These are phyloP conservation scores for Luffia ferchaultella DNA, from an alignment of 2,888 invertebrate species.

Conservation along the genomic window DNA sequence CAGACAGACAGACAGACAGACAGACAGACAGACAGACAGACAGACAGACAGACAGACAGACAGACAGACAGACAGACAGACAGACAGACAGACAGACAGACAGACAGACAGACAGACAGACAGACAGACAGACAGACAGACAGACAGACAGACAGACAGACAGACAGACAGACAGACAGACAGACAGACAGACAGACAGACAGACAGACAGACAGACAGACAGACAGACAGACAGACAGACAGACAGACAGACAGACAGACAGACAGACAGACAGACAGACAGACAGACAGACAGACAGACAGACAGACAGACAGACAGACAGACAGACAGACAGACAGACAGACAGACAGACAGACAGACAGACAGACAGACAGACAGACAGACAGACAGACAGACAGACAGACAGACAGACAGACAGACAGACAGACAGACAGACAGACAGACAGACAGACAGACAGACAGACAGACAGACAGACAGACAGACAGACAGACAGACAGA, in stretches of 20 bases:
- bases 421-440: too few species aligned
- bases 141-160: slow-evolving; percentile 1
- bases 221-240: slow-evolving; percentile 4
- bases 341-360: too few species aligned
- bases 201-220: slow-evolving; percentile 3
- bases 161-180: slow-evolving; percentile 1
- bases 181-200: slow-evolving; percentile 1
- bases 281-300: slow-evolving; percentile 1
- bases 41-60: slow-evolving; percentile 1
- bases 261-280: slow-evolving; percentile 1
- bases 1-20: slow-evolving; percentile 1
- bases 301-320: slow-evolving; percentile 1
- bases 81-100: slow-evolving; percentile 1
- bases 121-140: slow-evolving; percentile 4
- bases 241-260: slow-evolving; percentile 1
- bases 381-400: too few species aligned
- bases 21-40: slow-evolving; percentile 1
- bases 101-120: slow-evolving; percentile 6
- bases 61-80: slow-evolving; percentile 1
- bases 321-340: too few species aligned
- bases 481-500: too few species aligned
- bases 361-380: too few species aligned
- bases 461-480: too few species aligned
- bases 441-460: too few species aligned
- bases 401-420: too few species aligned